Evolutionary conservation across 2,888 invertebrate genomes (phyloP).

Genomic region (Laspeyria flexula): DNA sequence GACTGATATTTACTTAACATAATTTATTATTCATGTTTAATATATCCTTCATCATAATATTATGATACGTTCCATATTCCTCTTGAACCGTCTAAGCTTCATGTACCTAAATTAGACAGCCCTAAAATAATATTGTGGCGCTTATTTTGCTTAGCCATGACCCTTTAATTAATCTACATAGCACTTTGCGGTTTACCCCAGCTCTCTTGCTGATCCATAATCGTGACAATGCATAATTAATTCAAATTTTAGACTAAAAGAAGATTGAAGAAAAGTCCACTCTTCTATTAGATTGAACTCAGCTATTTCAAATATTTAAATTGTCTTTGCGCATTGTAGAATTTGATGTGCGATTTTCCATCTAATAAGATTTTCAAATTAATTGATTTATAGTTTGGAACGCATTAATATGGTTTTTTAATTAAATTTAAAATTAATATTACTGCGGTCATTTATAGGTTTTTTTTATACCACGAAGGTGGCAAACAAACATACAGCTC

Average conservation of each 20-base stretch:
- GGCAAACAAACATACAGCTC: too few relatives aligned
- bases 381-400: too few relatives aligned
- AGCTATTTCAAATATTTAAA: too few relatives aligned
- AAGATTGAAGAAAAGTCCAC: not conserved
- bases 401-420: too few relatives aligned
- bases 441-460: too few relatives aligned
- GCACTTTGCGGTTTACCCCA: conserved; percentile 6
- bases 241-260: not conserved
- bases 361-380: too few relatives aligned
- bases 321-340: too few relatives aligned
- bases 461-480: too few relatives aligned
- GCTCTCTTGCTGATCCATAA: conserved; percentile 2
- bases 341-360: too few relatives aligned
- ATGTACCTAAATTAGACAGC: conserved; percentile 1
- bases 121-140: conserved; percentile 7
- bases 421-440: too few relatives aligned
- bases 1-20: too few relatives aligned
- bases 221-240: conserved; percentile 20
- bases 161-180: conserved; percentile 17
- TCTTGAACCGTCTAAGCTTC: not conserved
- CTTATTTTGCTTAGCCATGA: conserved; percentile 5
- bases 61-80: not conserved
- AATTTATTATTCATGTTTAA: too few relatives aligned
- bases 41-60: not conserved
- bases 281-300: not conserved